These are phyloP conservation scores for Tenthredo notha DNA, from an alignment of 2,888 invertebrate species.

Conservation along the genomic window DNA sequence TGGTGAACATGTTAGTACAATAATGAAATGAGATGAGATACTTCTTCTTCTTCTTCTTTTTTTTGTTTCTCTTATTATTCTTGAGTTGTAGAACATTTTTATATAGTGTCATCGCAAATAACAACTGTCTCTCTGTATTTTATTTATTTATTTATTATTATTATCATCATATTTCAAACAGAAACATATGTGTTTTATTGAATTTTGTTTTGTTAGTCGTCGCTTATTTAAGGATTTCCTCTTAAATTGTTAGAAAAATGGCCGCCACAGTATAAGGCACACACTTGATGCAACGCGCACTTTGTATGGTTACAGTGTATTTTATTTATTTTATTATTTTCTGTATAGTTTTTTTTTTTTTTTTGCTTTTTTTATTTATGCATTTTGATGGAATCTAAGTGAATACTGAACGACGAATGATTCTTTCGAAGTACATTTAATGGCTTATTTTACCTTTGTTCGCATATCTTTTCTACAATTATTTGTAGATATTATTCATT, in stretches of 20 bases:
- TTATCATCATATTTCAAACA: slow-evolving; percentile 25
- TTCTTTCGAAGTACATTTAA: not conserved
- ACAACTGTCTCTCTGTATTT: slow-evolving; percentile 16
- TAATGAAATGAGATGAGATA: slow-evolving; percentile 43
- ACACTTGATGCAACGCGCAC: slow-evolving; percentile 78
- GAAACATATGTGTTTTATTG: slow-evolving; percentile 43
- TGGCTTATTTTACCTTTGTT: not conserved
- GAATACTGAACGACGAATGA: slow-evolving; percentile 32
- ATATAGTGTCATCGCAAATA: slow-evolving; percentile 1
- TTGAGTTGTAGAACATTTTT: slow-evolving; percentile 11
- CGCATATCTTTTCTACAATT: slow-evolving; percentile 2
- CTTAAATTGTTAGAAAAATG: slow-evolving; percentile 75
- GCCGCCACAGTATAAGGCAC: slow-evolving; percentile 78
- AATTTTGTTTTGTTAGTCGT: slow-evolving; percentile 50
- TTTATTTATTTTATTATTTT: slow-evolving; percentile 57
- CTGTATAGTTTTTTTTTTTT: not conserved
- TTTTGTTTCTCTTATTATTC: too few species aligned
- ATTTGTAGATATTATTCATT: slow-evolving; percentile 29
- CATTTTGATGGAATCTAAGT: slow-evolving; percentile 42
- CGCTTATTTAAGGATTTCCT: slow-evolving; percentile 63
- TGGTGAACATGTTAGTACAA: slow-evolving; percentile 51
- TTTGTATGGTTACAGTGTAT: slow-evolving; percentile 65
- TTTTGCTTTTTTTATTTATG: not conserved
- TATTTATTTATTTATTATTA: slow-evolving; percentile 6
- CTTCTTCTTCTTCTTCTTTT: not conserved